Base-by-base conservation (phyloP, 1,140 invertebrate genomes). In the Octopus sinensis region DNA sequence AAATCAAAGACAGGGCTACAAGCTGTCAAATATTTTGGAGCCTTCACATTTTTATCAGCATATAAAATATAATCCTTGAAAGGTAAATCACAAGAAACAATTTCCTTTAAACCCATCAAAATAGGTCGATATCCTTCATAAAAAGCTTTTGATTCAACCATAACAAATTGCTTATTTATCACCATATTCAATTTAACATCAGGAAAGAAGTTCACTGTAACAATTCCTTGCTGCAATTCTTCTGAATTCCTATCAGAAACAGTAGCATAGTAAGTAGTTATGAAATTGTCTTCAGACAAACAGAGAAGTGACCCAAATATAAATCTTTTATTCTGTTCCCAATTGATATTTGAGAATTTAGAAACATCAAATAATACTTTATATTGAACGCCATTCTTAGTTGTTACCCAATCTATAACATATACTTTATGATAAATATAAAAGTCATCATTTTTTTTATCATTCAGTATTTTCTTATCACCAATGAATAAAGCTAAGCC, bases 281-380 rank as follows among this genome's bases (percentile, higher is more conserved):
- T 88, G 88, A 95, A 96, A 77, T 94, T 91, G 86, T 95, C 93
- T 10, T 84, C 90, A 1, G 94, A 94, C 53, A 96, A 92, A 82
- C 94, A 93, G 0, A 96, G 84, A n/a, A 96, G 88, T 0, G 94
- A 93, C 1, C 95, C 95, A 89, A 90, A 93, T 86, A 95, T 92
- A 53, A 96, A 92, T 78, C 93, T 90, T 86, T 93, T 93, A 0
- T 92, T 91, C 3, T 79, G 80, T 52, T 87, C 82, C 91, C 91
- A 91, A 4, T 89, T 86, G 4, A 91, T 82, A 54, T 78, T 75
- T 17, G 76, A 81, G 54, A 88, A 82, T 6, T 80, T 68, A 4
- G 82, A 79, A 4, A 83, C 79, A 82, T 89, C 84, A 85, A 91
- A 91, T n/a, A 83, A 82, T 52, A 90, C 82, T 7, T 84, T 43